Conservation (phyloP, 2,888 invertebrate species). For the Ethmia dodecea region DNA sequence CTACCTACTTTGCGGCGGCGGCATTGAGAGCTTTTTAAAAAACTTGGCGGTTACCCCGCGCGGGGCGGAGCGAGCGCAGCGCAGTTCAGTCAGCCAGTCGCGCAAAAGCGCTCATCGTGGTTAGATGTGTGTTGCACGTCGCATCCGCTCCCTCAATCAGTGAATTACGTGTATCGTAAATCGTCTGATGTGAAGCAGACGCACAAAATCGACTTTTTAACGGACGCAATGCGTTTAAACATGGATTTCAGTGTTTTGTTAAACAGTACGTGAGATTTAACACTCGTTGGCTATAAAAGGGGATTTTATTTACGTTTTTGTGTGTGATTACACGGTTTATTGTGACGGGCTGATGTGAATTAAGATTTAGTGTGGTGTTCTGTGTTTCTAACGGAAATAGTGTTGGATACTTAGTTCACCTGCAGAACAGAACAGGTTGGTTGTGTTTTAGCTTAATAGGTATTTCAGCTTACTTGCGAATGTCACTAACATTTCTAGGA, state of each 20-base stretch:
- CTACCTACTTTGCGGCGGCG: too few relatives aligned
- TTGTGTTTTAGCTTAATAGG: conserved; percentile 16
- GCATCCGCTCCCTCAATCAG: background rate
- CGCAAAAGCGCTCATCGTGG: conserved; percentile 30
- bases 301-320: conserved; percentile 17
- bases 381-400: conserved; percentile 20
- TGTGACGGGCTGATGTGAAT: conserved; percentile 30
- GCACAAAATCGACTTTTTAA: conserved; percentile 11
- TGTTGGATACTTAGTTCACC: conserved; percentile 20
- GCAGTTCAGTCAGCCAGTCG: conserved; percentile 31
- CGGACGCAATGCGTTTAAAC: too few relatives aligned
- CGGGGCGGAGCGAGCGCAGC: conserved; percentile 17
- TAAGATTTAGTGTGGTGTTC: conserved; percentile 29
- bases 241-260: conserved; percentile 40
- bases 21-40: too few relatives aligned
- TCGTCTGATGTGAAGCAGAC: conserved; percentile 4
- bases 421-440: conserved; percentile 27
- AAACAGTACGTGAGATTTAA: conserved; percentile 21
- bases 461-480: background rate
- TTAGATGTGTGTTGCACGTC: background rate
- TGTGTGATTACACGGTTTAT: conserved; percentile 33
- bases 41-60: conserved; percentile 18
- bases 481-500: background rate
- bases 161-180: conserved; percentile 1
- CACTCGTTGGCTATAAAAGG: conserved; percentile 12